Base-by-base conservation (phyloP, 2,888 invertebrate genomes). In the Tetranychus truncatus region DNA sequence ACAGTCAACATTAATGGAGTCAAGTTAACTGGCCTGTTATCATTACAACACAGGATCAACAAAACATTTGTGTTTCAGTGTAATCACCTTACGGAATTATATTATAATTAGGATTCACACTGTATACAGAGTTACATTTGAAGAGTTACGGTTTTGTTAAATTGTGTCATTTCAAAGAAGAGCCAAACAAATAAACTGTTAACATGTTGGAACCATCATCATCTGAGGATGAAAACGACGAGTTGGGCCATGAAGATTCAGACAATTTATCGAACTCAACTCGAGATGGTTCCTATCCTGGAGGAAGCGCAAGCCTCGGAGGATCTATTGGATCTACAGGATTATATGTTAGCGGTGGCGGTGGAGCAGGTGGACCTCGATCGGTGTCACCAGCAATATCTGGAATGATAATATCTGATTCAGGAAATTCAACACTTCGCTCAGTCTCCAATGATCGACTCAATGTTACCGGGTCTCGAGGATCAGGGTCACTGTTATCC, bases 131-230 rank as follows among this genome's bases (percentile, higher is more conserved):
- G 34, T 34, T 34, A 34, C 34, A 34, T 34, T 34, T 5, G 4
- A 34, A 34, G 24, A 24, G 55, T 55, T 9, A 55, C 9, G 55
- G 4, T 55, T 55, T 55, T 55, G 55, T 55, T 55, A 15, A 55
- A 15, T 15, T 55, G 55, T 55, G 55, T 9, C 34, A 1, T 34
- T 34, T 34, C 34, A 34, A 34, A 34, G 34, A 34, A 34, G 34
- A 34, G 34, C 34, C 34, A 34, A 34, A 34, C 34, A 34, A 34
- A 34, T 24, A 71, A 66, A 24, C 44, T n/a, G 15, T 72, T 34
- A 46, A n/a, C 3, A 84, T 84, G 84, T 81, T 84, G 79, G 84
- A 84, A 76, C 84, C 84, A 76, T 84, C 84, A 76, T 84, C 84
- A 69, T 84, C 84, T 79, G 84, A 84, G 79, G 84, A 84, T 78